Percentiles rank a stretch among this genome's conserved stretches.
Conservation (phyloP, 92 coral and sea anemone genomes). For the Phenganax stokvisi region DNA sequence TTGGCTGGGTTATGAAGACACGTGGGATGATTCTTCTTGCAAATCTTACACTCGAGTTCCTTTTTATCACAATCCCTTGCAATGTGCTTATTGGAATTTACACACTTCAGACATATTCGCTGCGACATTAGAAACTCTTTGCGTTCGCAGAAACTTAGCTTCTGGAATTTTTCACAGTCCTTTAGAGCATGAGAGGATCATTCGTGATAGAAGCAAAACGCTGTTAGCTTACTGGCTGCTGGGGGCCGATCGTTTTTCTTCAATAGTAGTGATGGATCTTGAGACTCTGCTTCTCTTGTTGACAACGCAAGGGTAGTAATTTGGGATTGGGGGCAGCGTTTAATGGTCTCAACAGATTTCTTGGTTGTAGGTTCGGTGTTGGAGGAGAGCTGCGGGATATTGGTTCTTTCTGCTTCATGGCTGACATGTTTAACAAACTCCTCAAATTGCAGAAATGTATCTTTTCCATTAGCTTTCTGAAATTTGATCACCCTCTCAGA, state of each 20-base stretch:
- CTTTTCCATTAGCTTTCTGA: conserved; percentile 40
- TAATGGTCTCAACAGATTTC: neutral
- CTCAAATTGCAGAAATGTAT: conserved; percentile 48
- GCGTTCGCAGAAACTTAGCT: conserved; percentile 36
- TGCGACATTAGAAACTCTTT: conserved; percentile 47
- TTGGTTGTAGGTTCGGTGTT: conserved; percentile 4
- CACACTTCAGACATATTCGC: conserved; percentile 53
- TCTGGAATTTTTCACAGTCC: conserved; percentile 53
- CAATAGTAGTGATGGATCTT: conserved; percentile 1
- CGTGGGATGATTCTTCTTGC: conserved; percentile 50
- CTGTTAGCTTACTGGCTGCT: neutral
- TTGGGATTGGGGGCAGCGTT: conserved; percentile 25
- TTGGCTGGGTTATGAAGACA: conserved; percentile 42
- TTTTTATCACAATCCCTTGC: conserved; percentile 44
- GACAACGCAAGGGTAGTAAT: conserved; percentile 24
- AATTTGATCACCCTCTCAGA: conserved; percentile 47
- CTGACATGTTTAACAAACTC: conserved; percentile 49
- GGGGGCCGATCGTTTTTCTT: neutral
- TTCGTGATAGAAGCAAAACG: conserved; percentile 48
- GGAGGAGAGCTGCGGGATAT: conserved; percentile 51
- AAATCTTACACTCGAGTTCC: conserved; percentile 36
- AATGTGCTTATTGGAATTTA: conserved; percentile 26
- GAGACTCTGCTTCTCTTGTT: conserved; percentile 9
- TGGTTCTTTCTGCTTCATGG: conserved; percentile 52
- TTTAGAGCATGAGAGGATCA: conserved; percentile 45